Percentiles rank a stretch among this genome's conserved stretches.
Evolutionary conservation across 2,113 vertebrate genomes (phyloP).

Genomic region (Spea bombifrons): DNA sequence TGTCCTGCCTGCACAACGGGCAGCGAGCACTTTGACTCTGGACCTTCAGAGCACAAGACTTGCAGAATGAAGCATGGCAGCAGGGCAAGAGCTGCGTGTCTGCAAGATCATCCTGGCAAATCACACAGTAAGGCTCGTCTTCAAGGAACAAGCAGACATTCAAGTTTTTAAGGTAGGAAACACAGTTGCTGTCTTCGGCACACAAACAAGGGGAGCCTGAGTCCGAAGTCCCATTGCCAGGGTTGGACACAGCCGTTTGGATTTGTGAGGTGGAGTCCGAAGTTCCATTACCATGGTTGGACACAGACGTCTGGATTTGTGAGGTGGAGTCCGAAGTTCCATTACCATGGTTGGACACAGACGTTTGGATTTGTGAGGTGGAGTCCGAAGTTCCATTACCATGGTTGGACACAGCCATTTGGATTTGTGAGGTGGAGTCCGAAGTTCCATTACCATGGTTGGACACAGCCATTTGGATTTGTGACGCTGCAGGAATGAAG

Average conservation of each 20-base stretch:
- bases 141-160: neutral
- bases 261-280: too few relatives aligned
- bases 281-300: too few relatives aligned
- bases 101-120: constrained; percentile 17
- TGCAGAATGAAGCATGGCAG: constrained; percentile 24
- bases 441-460: too few relatives aligned
- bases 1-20: constrained; percentile 25
- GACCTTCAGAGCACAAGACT: neutral
- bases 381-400: neutral
- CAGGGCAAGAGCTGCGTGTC: constrained; percentile 25
- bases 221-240: neutral
- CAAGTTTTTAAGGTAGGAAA: neutral
- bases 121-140: constrained; percentile 2
- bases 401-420: neutral
- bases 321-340: too few relatives aligned
- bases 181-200: neutral
- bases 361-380: too few relatives aligned
- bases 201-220: neutral
- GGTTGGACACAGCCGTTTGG: neutral
- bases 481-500: too few relatives aligned
- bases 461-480: too few relatives aligned
- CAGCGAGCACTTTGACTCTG: neutral
- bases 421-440: too few relatives aligned
- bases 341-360: too few relatives aligned
- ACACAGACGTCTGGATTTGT: too few relatives aligned